Conservation (phyloP, 1,140 invertebrate species). For the Steinernema feltiae region DNA sequence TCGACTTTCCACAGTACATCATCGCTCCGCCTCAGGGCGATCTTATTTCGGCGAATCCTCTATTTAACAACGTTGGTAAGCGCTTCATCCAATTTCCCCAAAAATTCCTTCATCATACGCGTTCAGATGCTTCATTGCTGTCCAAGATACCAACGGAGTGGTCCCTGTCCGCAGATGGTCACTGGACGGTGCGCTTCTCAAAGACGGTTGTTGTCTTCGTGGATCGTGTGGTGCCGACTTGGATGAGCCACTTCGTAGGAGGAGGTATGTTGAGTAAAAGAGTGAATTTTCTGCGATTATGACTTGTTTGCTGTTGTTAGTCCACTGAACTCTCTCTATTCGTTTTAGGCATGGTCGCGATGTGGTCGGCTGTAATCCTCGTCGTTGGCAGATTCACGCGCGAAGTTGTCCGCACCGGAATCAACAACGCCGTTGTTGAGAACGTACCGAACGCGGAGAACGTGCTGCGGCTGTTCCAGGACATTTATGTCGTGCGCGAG, state of each 20-base stretch:
- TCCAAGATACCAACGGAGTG: neutral
- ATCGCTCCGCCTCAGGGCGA: neutral
- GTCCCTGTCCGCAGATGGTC: neutral
- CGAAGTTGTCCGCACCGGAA: neutral
- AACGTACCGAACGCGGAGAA: neutral
- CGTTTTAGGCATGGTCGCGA: conserved; percentile 6
- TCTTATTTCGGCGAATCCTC: neutral
- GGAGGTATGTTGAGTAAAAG: too few species aligned
- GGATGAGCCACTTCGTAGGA: conserved; percentile 1
- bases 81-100: too few species aligned
- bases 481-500: conserved; percentile 1
- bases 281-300: too few species aligned
- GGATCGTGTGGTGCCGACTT: neutral
- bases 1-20: neutral
- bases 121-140: neutral
- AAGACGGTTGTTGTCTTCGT: neutral
- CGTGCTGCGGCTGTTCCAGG: neutral
- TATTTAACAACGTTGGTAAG: neutral
- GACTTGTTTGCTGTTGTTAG: too few species aligned
- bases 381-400: neutral
- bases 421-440: neutral
- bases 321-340: too few species aligned
- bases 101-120: too few species aligned
- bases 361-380: neutral
- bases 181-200: neutral